Conservation (phyloP, 2,797 vertebrate genomes). For the Coracias cyanogaster region DNA sequence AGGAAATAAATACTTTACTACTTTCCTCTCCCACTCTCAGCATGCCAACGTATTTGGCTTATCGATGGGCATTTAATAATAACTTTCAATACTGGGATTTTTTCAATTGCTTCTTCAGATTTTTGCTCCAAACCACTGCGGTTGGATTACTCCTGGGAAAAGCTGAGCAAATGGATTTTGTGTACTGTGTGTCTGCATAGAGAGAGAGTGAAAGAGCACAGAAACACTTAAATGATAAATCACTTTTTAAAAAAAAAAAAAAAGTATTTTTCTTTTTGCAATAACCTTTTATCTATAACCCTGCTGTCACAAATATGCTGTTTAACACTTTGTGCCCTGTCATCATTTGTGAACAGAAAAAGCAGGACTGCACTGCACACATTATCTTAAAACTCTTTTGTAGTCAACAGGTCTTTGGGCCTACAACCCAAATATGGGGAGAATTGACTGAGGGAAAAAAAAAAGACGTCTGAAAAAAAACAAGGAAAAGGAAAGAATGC, state of each 20-base stretch:
- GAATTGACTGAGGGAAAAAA: neutral
- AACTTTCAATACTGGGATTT: constrained; percentile 74
- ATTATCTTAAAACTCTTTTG: constrained; percentile 25
- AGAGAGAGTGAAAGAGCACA: neutral
- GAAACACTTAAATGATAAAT: constrained; percentile 45
- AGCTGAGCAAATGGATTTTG: constrained; percentile 77
- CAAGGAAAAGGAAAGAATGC: neutral
- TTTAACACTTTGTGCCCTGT: constrained; percentile 21
- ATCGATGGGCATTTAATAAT: constrained; percentile 78
- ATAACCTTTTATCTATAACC: constrained; percentile 35
- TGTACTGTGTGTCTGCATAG: neutral
- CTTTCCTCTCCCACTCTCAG: constrained; percentile 67
- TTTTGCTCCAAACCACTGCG: constrained; percentile 73
- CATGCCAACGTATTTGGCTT: constrained; percentile 63
- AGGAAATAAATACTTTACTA: constrained; percentile 76
- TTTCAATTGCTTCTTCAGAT: constrained; percentile 78
- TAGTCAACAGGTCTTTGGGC: constrained; percentile 6
- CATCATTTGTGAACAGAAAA: neutral
- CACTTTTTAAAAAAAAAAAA: neutral
- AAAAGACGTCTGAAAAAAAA: neutral
- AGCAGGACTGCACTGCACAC: neutral
- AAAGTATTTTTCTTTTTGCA: constrained; percentile 20
- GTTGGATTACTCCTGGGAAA: constrained; percentile 75
- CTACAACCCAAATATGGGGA: neutral
- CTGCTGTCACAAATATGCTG: neutral